Percentiles rank a stretch among this genome's conserved stretches.
These are phyloP conservation scores for Leontopithecus rosalia DNA, from an alignment of 2,797 vertebrate genomes.

Conservation along the genomic window DNA sequence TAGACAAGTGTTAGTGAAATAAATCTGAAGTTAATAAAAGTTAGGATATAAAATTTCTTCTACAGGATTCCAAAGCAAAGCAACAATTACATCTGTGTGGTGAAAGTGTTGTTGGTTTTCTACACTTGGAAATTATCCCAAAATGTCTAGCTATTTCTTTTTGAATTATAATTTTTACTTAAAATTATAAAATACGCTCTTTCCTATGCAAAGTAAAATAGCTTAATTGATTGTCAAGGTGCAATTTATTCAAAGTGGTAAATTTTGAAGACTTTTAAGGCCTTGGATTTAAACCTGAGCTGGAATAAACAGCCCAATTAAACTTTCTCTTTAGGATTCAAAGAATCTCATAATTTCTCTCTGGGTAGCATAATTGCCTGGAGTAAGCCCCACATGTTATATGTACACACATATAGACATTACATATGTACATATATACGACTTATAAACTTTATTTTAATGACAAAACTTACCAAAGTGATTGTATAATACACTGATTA, in stretches of 20 bases:
- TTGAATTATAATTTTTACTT: slow-evolving; percentile 18
- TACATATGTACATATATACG: neutral
- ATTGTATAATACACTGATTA: neutral
- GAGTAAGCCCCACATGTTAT: neutral
- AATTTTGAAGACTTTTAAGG: neutral
- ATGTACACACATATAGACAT: neutral
- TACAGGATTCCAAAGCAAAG: neutral
- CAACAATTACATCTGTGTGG: neutral
- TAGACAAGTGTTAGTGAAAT: neutral
- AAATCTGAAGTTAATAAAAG: neutral
- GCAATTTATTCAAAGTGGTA: neutral
- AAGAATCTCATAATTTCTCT: neutral
- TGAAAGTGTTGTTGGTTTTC: neutral
- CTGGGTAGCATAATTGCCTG: neutral
- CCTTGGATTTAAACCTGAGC: neutral
- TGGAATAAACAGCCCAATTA: neutral
- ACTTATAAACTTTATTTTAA: neutral
- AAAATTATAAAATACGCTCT: neutral
- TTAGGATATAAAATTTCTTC: neutral
- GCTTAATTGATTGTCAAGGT: neutral
- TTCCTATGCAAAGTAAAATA: slow-evolving; percentile 28
- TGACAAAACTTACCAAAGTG: neutral
- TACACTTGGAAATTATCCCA: neutral
- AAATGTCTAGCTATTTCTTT: neutral
- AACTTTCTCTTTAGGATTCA: neutral